A percentile compares a stretch with the other conserved stretches of the same genome.
Conservation (phyloP, 2,797 vertebrate species). For the Molossus molossus region DNA sequence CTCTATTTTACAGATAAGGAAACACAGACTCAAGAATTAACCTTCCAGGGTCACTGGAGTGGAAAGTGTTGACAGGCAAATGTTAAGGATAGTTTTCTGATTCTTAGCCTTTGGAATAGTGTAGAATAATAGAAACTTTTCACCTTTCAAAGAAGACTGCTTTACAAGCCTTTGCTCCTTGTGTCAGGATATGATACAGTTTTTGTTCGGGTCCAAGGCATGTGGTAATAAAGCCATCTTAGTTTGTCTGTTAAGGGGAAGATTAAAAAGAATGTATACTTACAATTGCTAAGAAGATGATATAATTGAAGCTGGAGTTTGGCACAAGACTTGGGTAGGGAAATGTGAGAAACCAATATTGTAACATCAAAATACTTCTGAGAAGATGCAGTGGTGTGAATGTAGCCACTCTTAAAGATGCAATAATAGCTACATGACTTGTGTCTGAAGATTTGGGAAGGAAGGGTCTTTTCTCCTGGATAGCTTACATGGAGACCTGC, state of each 20-base stretch:
- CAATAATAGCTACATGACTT: not conserved
- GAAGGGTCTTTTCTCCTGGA: not conserved
- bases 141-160: not conserved
- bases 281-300: constrained; percentile 24
- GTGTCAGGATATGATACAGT: not conserved
- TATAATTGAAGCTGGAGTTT: constrained; percentile 36
- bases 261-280: constrained; percentile 16
- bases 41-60: not conserved
- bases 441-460: not conserved
- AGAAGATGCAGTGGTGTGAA: not conserved
- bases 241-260: not conserved
- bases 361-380: not conserved
- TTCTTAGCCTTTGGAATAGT: constrained; percentile 22
- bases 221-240: not conserved
- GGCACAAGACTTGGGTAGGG: not conserved
- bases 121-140: not conserved
- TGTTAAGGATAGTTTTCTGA: not conserved
- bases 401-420: not conserved
- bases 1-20: constrained; percentile 52
- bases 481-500: not conserved
- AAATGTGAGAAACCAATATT: not conserved
- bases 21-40: not conserved
- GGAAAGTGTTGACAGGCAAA: not conserved
- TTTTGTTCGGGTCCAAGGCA: not conserved
- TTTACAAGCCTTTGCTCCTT: not conserved